These are phyloP conservation scores for Lindbergichthys nudifrons DNA, from an alignment of 2,797 vertebrate species.

Conservation along the genomic window DNA sequence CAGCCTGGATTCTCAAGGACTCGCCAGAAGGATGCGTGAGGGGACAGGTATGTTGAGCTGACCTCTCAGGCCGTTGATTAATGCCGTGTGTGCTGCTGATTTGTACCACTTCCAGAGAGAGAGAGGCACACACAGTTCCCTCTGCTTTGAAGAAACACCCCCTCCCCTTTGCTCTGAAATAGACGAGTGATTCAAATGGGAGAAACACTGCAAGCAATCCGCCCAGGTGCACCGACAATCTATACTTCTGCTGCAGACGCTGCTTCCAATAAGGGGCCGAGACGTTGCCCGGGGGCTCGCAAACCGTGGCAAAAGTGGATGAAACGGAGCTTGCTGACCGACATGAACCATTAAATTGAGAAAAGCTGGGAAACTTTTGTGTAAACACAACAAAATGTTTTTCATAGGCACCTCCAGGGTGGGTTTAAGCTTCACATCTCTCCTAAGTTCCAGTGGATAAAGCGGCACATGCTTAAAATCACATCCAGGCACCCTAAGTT, in stretches of 20 bases:
- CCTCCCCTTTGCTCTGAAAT: constrained; percentile 42
- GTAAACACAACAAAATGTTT: constrained; percentile 71
- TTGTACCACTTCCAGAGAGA: constrained; percentile 64
- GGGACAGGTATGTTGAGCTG: constrained; percentile 70
- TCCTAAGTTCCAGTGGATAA: constrained; percentile 67
- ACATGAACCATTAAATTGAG: constrained; percentile 70
- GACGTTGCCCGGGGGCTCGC: constrained; percentile 59
- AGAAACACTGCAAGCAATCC: constrained; percentile 63
- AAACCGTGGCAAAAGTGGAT: constrained; percentile 53
- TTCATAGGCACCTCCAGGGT: constrained; percentile 62
- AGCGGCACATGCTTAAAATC: constrained; percentile 66
- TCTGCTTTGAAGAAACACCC: constrained; percentile 49
- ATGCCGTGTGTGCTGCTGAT: constrained; percentile 74
- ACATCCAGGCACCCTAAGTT: constrained; percentile 62
- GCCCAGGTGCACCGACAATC: constrained; percentile 49
- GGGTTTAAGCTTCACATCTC: constrained; percentile 59
- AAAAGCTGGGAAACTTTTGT: constrained; percentile 72
- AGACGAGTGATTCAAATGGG: constrained; percentile 70
- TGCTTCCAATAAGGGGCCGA: constrained; percentile 72
- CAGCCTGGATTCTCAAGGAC: constrained; percentile 78
- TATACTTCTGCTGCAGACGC: constrained; percentile 44
- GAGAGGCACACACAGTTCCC: constrained; percentile 48
- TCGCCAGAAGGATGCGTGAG: constrained; percentile 62
- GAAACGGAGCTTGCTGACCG: constrained; percentile 57
- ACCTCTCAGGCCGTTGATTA: constrained; percentile 80